Base-by-base conservation (phyloP, 2,888 invertebrate genomes). In the Anthophora plumipes region DNA sequence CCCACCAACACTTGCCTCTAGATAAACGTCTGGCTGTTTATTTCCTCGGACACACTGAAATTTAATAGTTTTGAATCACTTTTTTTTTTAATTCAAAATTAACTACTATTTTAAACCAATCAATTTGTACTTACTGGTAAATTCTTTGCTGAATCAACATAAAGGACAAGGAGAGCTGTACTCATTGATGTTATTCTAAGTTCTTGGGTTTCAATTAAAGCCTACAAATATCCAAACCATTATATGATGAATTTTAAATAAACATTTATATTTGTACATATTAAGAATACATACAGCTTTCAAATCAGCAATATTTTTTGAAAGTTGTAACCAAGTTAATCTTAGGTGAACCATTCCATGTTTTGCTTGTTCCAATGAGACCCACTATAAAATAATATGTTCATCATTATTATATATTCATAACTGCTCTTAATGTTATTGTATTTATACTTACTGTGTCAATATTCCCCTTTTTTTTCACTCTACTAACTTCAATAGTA, bases 341-440 rank as follows among this genome's bases (percentile, higher is more conserved):
- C 98, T 96, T 69, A 99, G 94, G 91, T 99, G 98, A 0, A 99
- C 95, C 94, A 98, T 96, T 8, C 99, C 99, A 91, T 98, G 98
- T 93, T 98, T 98, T 11, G 98, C 98, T 93, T 98, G 97, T 93
- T 99, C 98, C 87, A 99, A 94, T 0, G 98, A 97, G 85, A 98
- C 95, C 99, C 99, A 99, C 98, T 99, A 93, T 52, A 93, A 93
- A 37, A 60, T 41, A 50, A 9, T 0, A 12, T 20, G 41, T 37
- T 37, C 9, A 54, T 48, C 61, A 68, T 41, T 11, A 31, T 2
- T 68, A 3, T n/a, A 60, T 31, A n/a, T 17, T 46, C 54, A 22
- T 31, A 20, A 41, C 17, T 64, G 57, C 25, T 7, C 4, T 9
- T 20, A 64, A 20, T 55, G 22, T 8, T 25, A 43, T 7, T 43